Conservation (phyloP, 2,113 vertebrate genomes). For the Toxotes chatareus region DNA sequence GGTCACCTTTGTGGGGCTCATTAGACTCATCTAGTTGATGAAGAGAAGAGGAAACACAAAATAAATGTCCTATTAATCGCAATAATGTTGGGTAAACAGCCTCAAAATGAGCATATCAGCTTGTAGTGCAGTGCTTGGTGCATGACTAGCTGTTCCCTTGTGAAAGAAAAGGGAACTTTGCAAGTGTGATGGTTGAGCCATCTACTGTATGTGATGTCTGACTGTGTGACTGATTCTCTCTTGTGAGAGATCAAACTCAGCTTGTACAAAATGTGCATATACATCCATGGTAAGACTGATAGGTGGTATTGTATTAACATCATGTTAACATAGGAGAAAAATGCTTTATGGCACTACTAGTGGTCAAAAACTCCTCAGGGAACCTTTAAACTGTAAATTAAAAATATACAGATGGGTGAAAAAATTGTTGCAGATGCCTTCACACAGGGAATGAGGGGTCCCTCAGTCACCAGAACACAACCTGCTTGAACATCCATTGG, state of each 20-base stretch:
- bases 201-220: neutral
- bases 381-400: neutral
- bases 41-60: conserved; percentile 61
- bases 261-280: neutral
- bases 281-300: neutral
- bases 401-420: neutral
- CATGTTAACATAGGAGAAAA: neutral
- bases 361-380: neutral
- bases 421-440: neutral
- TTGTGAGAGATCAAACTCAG: neutral
- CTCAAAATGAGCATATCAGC: conserved; percentile 42
- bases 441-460: neutral
- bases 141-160: neutral
- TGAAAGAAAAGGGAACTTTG: neutral
- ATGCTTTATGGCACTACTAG: neutral
- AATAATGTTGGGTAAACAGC: conserved; percentile 67
- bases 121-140: neutral
- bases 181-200: neutral
- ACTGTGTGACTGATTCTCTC: conserved; percentile 21
- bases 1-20: conserved; percentile 68
- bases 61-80: conserved; percentile 67
- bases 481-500: neutral
- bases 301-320: neutral
- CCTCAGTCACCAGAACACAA: neutral
- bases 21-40: conserved; percentile 66